phyloP scores from a whole-genome alignment of 2,888 invertebrate species.

The Heliconius hortense region DNA sequence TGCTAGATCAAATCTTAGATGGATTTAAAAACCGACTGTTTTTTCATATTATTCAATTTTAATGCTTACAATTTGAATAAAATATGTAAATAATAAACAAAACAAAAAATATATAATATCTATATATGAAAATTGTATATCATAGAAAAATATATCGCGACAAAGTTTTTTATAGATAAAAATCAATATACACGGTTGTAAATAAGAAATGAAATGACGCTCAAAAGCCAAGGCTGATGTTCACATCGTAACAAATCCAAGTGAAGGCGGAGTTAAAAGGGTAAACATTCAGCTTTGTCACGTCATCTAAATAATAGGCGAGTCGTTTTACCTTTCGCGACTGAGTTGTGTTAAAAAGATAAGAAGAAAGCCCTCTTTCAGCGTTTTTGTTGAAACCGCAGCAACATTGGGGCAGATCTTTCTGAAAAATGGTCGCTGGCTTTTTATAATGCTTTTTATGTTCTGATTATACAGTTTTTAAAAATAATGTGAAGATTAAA shows the following conservation, averaged over 20 bases:
- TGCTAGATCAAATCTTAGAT: too few relatives aligned
- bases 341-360: conserved; percentile 58
- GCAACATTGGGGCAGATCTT: conserved; percentile 49
- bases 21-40: too few relatives aligned
- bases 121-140: background rate
- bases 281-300: conserved; percentile 63
- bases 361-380: conserved; percentile 51
- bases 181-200: conserved; percentile 21
- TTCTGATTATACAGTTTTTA: conserved; percentile 12
- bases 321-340: conserved; percentile 59
- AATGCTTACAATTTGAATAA: background rate
- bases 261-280: conserved; percentile 47
- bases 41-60: background rate
- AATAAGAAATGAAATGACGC: conserved; percentile 25
- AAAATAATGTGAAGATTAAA: background rate
- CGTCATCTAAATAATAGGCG: conserved; percentile 67
- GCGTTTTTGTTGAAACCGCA: conserved; percentile 46
- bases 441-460: conserved; percentile 28
- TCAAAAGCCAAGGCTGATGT: conserved; percentile 18
- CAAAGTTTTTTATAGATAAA: background rate
- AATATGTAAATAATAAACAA: background rate
- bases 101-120: background rate
- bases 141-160: background rate
- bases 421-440: conserved; percentile 35
- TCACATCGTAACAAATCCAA: conserved; percentile 16